Conservation (phyloP, 2,113 vertebrate species). For the Orthonyx spaldingii region DNA sequence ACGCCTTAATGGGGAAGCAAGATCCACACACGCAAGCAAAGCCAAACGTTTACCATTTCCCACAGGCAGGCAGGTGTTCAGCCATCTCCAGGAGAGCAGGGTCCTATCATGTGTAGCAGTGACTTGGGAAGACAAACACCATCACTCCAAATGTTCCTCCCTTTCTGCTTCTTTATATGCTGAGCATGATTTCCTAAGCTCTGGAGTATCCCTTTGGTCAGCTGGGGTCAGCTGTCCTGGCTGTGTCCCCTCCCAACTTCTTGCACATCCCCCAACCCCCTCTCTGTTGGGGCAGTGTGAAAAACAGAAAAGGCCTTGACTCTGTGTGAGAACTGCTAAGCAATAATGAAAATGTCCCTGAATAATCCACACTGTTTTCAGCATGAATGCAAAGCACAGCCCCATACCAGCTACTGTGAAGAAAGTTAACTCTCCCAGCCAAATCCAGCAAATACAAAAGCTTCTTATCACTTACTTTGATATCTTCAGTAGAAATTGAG, state of each 20-base stretch:
- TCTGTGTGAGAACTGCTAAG: background rate
- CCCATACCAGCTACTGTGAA: background rate
- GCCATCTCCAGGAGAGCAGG: background rate
- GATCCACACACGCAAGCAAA: background rate
- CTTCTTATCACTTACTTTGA: background rate
- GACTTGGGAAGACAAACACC: background rate
- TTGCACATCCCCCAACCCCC: background rate
- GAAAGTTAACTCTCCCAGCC: background rate
- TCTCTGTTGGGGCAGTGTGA: background rate
- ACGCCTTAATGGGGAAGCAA: background rate
- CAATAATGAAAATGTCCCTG: background rate
- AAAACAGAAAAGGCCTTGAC: background rate
- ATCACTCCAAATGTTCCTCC: background rate
- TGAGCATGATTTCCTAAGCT: background rate
- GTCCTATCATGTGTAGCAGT: background rate
- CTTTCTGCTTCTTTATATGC: background rate
- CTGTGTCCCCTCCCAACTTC: background rate
- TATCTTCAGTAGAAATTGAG: background rate
- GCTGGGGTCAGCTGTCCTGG: background rate
- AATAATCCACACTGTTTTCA: background rate
- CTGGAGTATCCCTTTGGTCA: background rate
- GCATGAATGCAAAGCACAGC: background rate
- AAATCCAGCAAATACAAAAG: background rate
- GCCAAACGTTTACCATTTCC: background rate
- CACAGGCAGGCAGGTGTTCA: background rate